phyloP scores from a whole-genome alignment of 1,140 invertebrate species.

The Bicyclus anynana region DNA sequence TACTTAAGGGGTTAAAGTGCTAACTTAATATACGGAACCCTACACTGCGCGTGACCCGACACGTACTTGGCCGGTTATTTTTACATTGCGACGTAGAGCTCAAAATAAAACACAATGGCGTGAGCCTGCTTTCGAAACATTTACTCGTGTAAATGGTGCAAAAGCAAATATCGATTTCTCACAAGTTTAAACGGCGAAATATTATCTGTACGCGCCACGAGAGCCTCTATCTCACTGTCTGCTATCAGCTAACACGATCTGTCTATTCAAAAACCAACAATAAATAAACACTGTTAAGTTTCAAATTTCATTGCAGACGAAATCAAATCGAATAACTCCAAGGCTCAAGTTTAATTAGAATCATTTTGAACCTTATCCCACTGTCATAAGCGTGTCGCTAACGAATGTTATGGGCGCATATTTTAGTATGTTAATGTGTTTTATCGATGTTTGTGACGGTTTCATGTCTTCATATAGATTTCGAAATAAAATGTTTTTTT shows the following conservation, averaged over 20 bases:
- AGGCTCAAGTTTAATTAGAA: not conserved
- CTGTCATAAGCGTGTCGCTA: slow-evolving; percentile 4
- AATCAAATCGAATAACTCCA: slow-evolving; percentile 18
- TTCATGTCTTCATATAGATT: slow-evolving; percentile 39
- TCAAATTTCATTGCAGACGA: slow-evolving; percentile 11
- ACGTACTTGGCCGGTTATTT: too few species aligned
- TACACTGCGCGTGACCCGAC: too few species aligned
- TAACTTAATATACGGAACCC: too few species aligned
- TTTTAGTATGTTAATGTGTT: slow-evolving; percentile 32
- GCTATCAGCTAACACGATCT: not conserved
- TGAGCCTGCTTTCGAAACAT: too few species aligned
- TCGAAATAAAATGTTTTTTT: slow-evolving; percentile 4
- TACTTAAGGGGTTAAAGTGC: too few species aligned
- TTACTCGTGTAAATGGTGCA: not conserved
- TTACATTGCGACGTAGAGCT: too few species aligned
- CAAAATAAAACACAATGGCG: too few species aligned
- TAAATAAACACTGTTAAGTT: slow-evolving; percentile 4
- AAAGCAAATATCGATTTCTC: not conserved
- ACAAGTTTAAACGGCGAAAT: not conserved
- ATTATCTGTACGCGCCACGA: not conserved
- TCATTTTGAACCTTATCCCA: slow-evolving; percentile 16
- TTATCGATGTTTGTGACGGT: slow-evolving; percentile 31
- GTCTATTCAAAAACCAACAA: not conserved
- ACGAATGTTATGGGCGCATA: slow-evolving; percentile 20
- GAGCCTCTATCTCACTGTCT: not conserved